These are phyloP conservation scores for Creontiades dilutus DNA, from an alignment of 2,888 invertebrate genomes.

Conservation along the genomic window DNA sequence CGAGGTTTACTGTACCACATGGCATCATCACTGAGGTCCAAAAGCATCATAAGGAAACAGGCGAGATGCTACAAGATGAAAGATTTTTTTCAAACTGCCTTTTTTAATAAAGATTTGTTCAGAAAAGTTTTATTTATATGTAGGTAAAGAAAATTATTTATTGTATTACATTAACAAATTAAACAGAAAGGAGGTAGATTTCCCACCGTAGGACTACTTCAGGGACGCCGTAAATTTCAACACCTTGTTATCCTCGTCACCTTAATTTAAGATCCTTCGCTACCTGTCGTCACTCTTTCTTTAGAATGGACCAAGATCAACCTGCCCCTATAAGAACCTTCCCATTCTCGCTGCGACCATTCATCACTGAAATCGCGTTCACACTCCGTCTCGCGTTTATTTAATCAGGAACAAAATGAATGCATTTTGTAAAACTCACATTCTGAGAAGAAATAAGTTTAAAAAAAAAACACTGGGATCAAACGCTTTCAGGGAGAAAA, in stretches of 20 bases:
- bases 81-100: too few species aligned
- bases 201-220: too few species aligned
- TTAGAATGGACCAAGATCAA: background rate
- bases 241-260: slow-evolving; percentile 26
- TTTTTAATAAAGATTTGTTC: too few species aligned
- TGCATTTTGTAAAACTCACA: background rate
- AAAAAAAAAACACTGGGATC: background rate
- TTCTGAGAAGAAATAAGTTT: too few species aligned
- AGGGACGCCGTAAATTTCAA: background rate
- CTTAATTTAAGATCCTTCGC: background rate
- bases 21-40: too few species aligned
- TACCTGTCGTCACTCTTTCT: slow-evolving; percentile 32
- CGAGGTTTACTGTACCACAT: too few species aligned
- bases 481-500: background rate
- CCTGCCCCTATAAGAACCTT: slow-evolving; percentile 21
- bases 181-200: too few species aligned
- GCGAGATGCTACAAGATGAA: too few species aligned
- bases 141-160: too few species aligned
- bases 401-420: background rate
- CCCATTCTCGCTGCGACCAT: slow-evolving; percentile 8
- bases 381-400: slow-evolving; percentile 13
- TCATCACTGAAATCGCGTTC: slow-evolving; percentile 35
- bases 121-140: too few species aligned
- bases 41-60: too few species aligned
- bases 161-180: too few species aligned